These are phyloP conservation scores for Heliconius ethilla DNA, from an alignment of 2,888 invertebrate species.

Conservation along the genomic window DNA sequence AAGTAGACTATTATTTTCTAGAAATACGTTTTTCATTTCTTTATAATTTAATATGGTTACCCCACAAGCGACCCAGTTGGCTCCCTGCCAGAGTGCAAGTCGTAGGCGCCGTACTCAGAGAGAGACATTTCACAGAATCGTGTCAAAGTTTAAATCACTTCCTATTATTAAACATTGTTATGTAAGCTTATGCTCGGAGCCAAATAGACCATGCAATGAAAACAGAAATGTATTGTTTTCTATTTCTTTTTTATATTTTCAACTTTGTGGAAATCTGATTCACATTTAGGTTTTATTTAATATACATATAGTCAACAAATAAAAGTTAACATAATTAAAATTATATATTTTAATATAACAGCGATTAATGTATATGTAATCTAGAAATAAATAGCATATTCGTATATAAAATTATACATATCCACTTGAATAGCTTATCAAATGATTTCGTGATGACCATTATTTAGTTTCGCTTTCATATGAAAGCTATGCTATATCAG, in stretches of 20 bases:
- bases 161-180: conserved; percentile 43
- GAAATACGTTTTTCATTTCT: background rate
- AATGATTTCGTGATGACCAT: background rate
- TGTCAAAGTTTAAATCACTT: conserved; percentile 52
- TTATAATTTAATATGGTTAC: conserved; percentile 51
- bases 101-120: conserved; percentile 52
- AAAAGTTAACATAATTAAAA: background rate
- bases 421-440: background rate
- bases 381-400: background rate
- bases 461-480: background rate
- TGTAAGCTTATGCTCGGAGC: conserved; percentile 37
- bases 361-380: background rate
- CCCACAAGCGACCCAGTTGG: conserved; percentile 71
- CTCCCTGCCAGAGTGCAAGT: conserved; percentile 62
- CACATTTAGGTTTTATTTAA: background rate
- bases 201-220: conserved; percentile 36
- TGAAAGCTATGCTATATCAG: background rate
- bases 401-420: too few relatives aligned
- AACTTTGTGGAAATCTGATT: background rate
- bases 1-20: background rate
- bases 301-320: background rate
- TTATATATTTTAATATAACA: background rate
- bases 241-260: conserved; percentile 2
- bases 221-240: conserved; percentile 26
- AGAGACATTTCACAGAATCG: conserved; percentile 55